Percentiles rank a stretch among this genome's conserved stretches.
Evolutionary conservation across 2,888 invertebrate genomes (phyloP).

Genomic region (Sturmia bella): DNA sequence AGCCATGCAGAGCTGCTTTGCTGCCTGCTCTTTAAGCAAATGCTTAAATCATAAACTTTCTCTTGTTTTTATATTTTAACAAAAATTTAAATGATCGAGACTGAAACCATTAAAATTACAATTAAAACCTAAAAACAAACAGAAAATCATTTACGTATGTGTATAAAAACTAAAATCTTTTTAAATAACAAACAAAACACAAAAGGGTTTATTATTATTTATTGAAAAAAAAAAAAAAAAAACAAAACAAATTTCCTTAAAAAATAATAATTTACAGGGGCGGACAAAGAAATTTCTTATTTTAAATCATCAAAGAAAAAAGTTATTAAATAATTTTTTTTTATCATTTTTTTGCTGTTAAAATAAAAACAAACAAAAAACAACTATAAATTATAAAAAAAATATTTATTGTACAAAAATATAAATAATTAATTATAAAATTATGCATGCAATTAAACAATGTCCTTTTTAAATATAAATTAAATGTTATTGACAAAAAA

Average conservation of each 20-base stretch:
- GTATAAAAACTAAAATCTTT: conserved; percentile 10
- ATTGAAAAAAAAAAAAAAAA: conserved; percentile 46
- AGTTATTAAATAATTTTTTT: conserved; percentile 67
- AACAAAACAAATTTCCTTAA: conserved; percentile 68
- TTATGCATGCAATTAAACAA: conserved; percentile 77
- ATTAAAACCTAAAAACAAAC: conserved; percentile 46
- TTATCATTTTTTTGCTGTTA: conserved; percentile 66
- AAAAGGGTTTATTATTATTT: conserved; percentile 59
- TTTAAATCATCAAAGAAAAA: conserved; percentile 42
- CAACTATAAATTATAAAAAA: conserved; percentile 64
- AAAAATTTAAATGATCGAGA: conserved; percentile 64
- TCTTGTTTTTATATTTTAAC: conserved; percentile 24
- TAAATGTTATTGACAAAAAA: conserved; percentile 70
- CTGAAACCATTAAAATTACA: conserved; percentile 64
- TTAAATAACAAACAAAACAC: background rate
- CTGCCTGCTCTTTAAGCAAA: too few species aligned
- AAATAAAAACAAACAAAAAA: conserved; percentile 61
- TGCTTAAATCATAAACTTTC: background rate
- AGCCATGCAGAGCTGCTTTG: too few species aligned
- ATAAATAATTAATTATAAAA: conserved; percentile 52
- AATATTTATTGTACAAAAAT: conserved; percentile 68
- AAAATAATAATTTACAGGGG: conserved; percentile 64
- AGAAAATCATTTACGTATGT: conserved; percentile 53
- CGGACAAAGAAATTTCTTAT: conserved; percentile 61
- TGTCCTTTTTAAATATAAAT: conserved; percentile 74